Conservation (phyloP, 2,113 vertebrate genomes). For the Callithrix jacchus region DNA sequence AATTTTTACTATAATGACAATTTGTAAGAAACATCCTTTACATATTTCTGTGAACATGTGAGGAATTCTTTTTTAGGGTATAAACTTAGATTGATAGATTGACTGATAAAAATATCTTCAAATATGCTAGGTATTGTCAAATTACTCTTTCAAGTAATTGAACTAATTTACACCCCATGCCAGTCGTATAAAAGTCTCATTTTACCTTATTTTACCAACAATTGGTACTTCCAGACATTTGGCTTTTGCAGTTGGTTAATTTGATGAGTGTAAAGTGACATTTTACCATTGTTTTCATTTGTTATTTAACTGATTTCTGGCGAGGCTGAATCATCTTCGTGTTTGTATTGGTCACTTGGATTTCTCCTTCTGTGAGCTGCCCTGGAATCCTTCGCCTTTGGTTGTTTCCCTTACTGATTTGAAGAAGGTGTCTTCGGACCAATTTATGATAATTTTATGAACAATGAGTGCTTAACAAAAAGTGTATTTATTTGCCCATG, state of each 20-base stretch:
- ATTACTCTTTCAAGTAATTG: background rate
- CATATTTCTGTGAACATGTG: background rate
- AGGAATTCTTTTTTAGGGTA: background rate
- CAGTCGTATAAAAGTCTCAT: background rate
- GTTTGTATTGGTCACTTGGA: background rate
- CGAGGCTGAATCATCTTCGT: background rate
- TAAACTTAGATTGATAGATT: background rate
- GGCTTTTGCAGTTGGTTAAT: background rate
- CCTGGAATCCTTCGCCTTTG: background rate
- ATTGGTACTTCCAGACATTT: background rate
- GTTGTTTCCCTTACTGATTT: conserved; percentile 9
- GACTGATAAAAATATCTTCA: background rate
- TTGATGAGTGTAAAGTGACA: background rate
- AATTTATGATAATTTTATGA: conserved; percentile 2
- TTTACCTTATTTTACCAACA: background rate
- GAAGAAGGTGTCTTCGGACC: background rate
- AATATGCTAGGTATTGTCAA: background rate
- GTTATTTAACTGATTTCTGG: background rate
- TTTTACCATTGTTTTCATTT: background rate
- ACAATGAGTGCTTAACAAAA: background rate
- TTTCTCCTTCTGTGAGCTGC: background rate
- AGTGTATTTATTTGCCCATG: background rate
- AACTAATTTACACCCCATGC: background rate
- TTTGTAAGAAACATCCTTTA: background rate
- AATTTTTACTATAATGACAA: background rate